Conservation (phyloP, 1,140 invertebrate species). For the Saccostrea cuccullata region DNA sequence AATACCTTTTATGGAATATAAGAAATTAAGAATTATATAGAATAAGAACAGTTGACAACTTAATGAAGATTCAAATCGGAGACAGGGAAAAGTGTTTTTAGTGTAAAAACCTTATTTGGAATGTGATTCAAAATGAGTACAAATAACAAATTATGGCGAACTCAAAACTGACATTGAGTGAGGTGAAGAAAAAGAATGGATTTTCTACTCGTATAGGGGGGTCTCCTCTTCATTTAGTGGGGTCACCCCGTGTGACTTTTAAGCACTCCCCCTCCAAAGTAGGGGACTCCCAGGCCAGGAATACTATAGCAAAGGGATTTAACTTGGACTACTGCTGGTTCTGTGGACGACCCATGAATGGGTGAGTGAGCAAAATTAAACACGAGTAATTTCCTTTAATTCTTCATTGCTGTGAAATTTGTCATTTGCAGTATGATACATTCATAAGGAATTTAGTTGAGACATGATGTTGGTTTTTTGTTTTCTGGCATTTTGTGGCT, state of each 20-base stretch:
- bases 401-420: too few relatives aligned
- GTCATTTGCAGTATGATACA: too few relatives aligned
- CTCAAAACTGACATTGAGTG: background rate
- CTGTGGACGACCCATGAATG: conserved; percentile 72
- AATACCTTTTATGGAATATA: background rate
- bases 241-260: conserved; percentile 18
- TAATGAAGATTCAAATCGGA: background rate
- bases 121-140: background rate
- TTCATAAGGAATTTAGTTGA: too few relatives aligned
- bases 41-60: background rate
- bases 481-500: too few relatives aligned
- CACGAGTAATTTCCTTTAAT: too few relatives aligned
- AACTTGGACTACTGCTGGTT: conserved; percentile 75
- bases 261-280: conserved; percentile 22
- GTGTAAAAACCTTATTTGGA: background rate
- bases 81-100: background rate
- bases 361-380: background rate
- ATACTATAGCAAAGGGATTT: conserved; percentile 71
- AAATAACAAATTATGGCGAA: background rate
- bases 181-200: conserved; percentile 48
- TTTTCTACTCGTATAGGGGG: conserved; percentile 40
- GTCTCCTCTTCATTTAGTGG: conserved; percentile 10
- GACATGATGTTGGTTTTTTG: too few relatives aligned
- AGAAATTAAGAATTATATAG: background rate
- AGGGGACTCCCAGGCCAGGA: conserved; percentile 59